Conservation (phyloP, 2,113 vertebrate genomes). For the Xiphophorus maculatus region DNA sequence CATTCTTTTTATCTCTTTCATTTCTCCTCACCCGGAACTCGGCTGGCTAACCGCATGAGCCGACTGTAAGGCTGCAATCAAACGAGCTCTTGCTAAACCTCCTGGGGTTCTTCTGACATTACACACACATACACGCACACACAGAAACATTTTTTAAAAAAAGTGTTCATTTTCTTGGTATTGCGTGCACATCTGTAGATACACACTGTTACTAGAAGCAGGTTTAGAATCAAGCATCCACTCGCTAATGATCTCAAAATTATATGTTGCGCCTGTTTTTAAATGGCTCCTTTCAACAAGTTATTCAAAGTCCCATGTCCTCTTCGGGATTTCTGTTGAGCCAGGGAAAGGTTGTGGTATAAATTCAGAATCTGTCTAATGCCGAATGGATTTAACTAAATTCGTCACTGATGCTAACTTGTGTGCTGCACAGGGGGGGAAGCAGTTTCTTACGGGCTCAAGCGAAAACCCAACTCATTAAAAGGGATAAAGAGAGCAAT, state of each 20-base stretch:
- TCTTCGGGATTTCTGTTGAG: constrained; percentile 27
- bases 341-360: constrained; percentile 36
- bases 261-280: constrained; percentile 14
- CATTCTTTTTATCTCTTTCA: constrained; percentile 6
- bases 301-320: constrained; percentile 26
- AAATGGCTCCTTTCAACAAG: constrained; percentile 22
- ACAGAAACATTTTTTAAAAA: background rate
- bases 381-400: constrained; percentile 6
- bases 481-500: constrained; percentile 43
- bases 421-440: constrained; percentile 3
- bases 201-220: constrained; percentile 7
- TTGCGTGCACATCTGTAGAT: background rate
- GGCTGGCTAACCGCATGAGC: constrained; percentile 38
- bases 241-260: constrained; percentile 12
- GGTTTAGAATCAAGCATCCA: constrained; percentile 9
- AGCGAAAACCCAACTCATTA: constrained; percentile 34
- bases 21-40: constrained; percentile 18
- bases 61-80: constrained; percentile 68
- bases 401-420: constrained; percentile 1
- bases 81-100: constrained; percentile 51
- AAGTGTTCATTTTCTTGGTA: background rate
- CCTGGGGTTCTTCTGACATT: constrained; percentile 53
- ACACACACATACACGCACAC: constrained; percentile 11
- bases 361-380: constrained; percentile 8
- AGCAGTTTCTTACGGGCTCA: background rate